phyloP scores from a whole-genome alignment of 2,113 vertebrate species.

The Zosterops borbonicus region DNA sequence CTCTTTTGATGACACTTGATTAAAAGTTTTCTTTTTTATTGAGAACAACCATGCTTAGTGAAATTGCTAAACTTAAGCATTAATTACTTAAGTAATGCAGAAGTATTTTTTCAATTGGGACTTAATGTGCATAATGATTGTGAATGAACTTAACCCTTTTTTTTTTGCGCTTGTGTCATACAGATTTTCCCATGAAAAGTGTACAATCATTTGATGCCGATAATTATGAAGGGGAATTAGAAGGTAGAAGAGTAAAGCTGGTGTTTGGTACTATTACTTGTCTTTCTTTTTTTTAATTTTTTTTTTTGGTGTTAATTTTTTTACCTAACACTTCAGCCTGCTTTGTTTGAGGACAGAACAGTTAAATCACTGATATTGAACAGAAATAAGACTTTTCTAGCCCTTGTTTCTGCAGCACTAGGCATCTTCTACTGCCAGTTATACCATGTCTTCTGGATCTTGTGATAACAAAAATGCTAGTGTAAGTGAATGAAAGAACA shows the following conservation, averaged over 20 bases:
- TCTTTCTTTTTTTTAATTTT: neutral
- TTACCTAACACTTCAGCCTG: neutral
- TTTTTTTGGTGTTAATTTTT: neutral
- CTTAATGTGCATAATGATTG: neutral
- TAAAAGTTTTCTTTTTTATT: neutral
- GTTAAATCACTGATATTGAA: neutral
- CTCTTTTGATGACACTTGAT: neutral
- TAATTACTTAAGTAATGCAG: neutral
- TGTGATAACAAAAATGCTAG: constrained; percentile 25
- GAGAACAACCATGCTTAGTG: neutral
- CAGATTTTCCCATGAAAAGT: neutral
- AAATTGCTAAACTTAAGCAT: neutral
- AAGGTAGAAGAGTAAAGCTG: neutral
- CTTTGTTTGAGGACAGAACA: neutral
- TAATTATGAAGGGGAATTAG: neutral
- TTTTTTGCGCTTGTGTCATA: neutral
- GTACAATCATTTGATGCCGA: neutral
- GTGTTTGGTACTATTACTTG: neutral
- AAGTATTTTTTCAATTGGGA: neutral
- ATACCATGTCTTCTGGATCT: constrained; percentile 1
- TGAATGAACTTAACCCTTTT: neutral
- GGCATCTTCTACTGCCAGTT: neutral
- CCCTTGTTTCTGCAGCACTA: neutral
- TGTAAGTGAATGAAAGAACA: constrained; percentile 36
- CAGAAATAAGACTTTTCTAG: neutral